Conservation (phyloP, 2,113 vertebrate genomes). For the Hylia prasina region DNA sequence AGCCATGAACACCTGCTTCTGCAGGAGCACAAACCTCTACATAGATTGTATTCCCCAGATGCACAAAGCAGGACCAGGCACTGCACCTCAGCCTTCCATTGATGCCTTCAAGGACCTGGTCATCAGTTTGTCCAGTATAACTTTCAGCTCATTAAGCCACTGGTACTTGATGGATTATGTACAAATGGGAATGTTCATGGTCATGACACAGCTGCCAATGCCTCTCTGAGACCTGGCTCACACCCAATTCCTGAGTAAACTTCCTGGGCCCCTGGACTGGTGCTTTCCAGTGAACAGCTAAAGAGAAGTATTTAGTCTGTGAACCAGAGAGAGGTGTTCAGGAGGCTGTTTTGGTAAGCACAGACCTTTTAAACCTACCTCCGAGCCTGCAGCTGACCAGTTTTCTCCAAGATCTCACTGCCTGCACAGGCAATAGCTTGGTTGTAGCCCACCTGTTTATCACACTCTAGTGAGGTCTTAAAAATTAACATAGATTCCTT, state of each 20-base stretch:
- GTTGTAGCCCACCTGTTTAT: not conserved
- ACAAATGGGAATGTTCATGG: not conserved
- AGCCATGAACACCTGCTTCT: not conserved
- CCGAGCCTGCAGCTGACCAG: not conserved
- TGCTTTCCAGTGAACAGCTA: not conserved
- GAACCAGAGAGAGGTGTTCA: not conserved
- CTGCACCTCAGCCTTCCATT: not conserved
- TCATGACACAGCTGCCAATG: not conserved
- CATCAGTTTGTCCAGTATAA: not conserved
- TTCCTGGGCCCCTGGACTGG: not conserved
- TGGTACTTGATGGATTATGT: not conserved
- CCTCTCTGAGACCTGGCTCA: not conserved
- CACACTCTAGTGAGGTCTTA: slow-evolving; percentile 24
- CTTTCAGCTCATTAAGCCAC: not conserved
- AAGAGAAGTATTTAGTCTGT: not conserved
- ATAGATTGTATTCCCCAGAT: not conserved
- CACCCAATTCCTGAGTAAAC: not conserved
- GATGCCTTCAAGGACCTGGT: not conserved
- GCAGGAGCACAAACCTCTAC: fast-evolving
- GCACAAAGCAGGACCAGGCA: not conserved
- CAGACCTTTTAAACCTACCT: not conserved
- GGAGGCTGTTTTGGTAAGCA: not conserved
- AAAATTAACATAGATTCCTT: not conserved
- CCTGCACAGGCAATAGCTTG: not conserved
- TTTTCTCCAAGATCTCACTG: not conserved